Evolutionary conservation across 2,113 vertebrate genomes (phyloP).

Genomic region (Microtus oregoni): DNA sequence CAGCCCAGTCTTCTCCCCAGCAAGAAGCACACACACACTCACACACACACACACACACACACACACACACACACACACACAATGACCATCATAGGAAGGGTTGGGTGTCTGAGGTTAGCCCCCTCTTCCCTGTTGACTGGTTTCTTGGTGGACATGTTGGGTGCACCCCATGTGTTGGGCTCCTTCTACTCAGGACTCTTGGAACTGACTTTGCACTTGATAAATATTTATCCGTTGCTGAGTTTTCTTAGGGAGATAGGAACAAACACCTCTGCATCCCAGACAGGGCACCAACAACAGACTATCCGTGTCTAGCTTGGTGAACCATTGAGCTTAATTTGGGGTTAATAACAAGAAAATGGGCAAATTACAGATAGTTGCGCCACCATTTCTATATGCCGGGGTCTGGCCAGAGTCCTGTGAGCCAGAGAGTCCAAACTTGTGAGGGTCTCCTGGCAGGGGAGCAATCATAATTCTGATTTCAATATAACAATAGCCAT

Average conservation of each 20-base stretch:
- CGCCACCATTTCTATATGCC: background rate
- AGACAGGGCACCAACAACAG: background rate
- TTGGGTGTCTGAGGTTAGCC: rapidly evolving
- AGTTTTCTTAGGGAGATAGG: background rate
- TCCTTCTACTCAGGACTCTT: rapidly evolving
- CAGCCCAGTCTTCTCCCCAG: background rate
- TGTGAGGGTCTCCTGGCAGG: background rate
- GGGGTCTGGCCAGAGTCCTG: background rate
- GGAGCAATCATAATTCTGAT: background rate
- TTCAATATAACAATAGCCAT: too few species aligned
- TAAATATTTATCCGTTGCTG: background rate
- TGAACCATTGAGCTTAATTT: background rate
- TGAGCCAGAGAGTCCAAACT: background rate
- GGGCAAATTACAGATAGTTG: background rate
- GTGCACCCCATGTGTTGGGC: rapidly evolving
- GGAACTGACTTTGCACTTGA: background rate
- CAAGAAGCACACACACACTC: too few species aligned
- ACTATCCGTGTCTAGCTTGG: background rate
- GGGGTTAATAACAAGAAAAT: too few species aligned
- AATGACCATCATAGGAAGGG: background rate
- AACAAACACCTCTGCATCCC: background rate
- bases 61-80: background rate
- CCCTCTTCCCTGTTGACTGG: background rate
- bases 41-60: too few species aligned
- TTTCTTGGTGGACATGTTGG: rapidly evolving